These are phyloP conservation scores for Hippocampus abdominalis DNA, from an alignment of 2,113 vertebrate genomes.

Conservation along the genomic window DNA sequence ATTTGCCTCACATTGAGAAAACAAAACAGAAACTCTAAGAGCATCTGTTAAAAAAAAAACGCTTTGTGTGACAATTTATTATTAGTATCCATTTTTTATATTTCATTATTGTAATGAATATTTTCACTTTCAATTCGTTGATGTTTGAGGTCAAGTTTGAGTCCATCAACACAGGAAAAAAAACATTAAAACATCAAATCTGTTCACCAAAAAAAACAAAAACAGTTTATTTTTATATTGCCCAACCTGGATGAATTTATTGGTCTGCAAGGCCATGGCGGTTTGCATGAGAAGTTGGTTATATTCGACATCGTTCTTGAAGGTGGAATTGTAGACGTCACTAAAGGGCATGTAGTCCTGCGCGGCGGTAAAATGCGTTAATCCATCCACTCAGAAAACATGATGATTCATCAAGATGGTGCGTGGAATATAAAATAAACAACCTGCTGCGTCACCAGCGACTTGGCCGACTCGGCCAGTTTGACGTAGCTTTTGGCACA, in stretches of 20 bases:
- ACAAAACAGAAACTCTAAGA: no score
- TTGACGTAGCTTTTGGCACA: slow-evolving; percentile 88
- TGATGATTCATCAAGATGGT: not conserved
- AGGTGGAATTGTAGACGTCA: slow-evolving; percentile 83
- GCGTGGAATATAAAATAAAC: not conserved
- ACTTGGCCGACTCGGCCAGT: slow-evolving; percentile 89
- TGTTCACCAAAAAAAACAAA: not conserved
- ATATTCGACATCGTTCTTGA: slow-evolving; percentile 87
- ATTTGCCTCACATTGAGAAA: no score
- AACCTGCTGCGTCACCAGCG: slow-evolving; percentile 84
- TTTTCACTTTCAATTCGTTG: no score
- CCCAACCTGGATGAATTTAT: slow-evolving; percentile 96
- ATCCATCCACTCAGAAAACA: no score
- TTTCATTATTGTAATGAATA: no score
- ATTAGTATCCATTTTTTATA: no score
- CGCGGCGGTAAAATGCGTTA: slow-evolving; percentile 2
- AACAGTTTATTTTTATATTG: no score
- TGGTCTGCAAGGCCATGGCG: slow-evolving; percentile 85
- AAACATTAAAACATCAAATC: not conserved
- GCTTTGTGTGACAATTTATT: no score
- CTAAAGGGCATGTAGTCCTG: slow-evolving; percentile 96
- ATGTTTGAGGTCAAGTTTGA: no score
- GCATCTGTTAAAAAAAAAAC: no score
- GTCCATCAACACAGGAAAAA: not conserved
- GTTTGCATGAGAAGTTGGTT: slow-evolving; percentile 85